Conservation (phyloP, 2,113 vertebrate genomes). For the Leucoraja erinaceus region DNA sequence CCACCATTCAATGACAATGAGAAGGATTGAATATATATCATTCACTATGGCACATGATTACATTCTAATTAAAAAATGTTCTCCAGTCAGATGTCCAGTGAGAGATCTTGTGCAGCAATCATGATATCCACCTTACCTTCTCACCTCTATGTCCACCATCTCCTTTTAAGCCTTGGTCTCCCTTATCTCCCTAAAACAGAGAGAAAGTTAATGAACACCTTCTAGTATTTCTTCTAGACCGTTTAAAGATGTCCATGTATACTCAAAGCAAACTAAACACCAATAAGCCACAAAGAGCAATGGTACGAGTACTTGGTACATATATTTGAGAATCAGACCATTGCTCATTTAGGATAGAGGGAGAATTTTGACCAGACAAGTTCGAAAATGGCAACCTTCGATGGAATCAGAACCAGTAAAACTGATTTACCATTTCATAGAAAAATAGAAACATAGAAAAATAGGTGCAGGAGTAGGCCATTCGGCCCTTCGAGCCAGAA, state of each 20-base stretch:
- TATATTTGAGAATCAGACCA: too few relatives aligned
- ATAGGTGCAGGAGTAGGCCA: too few relatives aligned
- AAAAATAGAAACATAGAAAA: too few relatives aligned
- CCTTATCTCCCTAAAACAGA: conserved; percentile 60
- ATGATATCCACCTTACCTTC: conserved; percentile 56
- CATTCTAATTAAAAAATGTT: neutral
- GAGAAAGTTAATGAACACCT: neutral
- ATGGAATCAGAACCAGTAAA: neutral
- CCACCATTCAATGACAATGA: neutral
- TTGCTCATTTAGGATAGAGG: neutral
- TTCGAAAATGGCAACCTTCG: neutral
- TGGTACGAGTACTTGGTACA: neutral
- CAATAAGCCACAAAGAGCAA: neutral
- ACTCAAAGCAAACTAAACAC: neutral
- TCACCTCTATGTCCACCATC: conserved; percentile 63
- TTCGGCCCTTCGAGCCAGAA: too few relatives aligned
- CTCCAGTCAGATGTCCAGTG: too few relatives aligned
- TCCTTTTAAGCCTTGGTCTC: conserved; percentile 63
- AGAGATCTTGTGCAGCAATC: too few relatives aligned
- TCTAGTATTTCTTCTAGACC: neutral
- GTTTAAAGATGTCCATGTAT: neutral
- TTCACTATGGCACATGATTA: neutral
- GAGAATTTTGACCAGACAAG: neutral
- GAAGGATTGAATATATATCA: neutral
- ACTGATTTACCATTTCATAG: neutral